phyloP scores from a whole-genome alignment of 2,113 vertebrate species.

The Phyllostomus discolor region DNA sequence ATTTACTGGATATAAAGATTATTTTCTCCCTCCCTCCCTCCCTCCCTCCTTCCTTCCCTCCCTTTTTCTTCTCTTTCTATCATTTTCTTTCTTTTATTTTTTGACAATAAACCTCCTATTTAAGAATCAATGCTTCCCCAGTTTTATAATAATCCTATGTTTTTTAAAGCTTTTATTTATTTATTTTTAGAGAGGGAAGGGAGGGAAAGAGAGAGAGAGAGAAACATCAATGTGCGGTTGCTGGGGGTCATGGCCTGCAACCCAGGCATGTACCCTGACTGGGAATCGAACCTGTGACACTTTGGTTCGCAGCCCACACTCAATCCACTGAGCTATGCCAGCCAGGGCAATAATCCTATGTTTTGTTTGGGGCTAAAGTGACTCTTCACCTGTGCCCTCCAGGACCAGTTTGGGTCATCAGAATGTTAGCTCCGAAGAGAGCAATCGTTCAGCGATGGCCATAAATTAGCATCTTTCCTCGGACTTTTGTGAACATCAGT shows the following conservation, averaged over 20 bases:
- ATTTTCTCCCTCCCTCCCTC: no score
- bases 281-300: no score
- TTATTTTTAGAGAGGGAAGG: no score
- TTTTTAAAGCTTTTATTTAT: no score
- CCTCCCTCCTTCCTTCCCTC: no score
- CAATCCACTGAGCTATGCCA: no score
- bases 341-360: background rate
- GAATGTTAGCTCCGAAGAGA: background rate
- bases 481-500: background rate
- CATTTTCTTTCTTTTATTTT: background rate
- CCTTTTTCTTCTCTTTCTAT: background rate
- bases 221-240: no score
- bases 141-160: background rate
- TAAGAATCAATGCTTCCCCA: background rate
- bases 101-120: background rate
- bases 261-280: no score
- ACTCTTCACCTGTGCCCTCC: background rate
- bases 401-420: background rate
- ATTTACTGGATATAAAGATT: background rate
- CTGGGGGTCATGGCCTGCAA: no score
- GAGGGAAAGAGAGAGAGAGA: no score
- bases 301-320: no score
- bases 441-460: background rate
- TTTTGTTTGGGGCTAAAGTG: background rate
- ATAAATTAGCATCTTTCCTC: background rate